Evolutionary conservation across 37 sponge, comb jelly and placozoan species (phyloP).

Genomic region (Agelas oroides): DNA sequence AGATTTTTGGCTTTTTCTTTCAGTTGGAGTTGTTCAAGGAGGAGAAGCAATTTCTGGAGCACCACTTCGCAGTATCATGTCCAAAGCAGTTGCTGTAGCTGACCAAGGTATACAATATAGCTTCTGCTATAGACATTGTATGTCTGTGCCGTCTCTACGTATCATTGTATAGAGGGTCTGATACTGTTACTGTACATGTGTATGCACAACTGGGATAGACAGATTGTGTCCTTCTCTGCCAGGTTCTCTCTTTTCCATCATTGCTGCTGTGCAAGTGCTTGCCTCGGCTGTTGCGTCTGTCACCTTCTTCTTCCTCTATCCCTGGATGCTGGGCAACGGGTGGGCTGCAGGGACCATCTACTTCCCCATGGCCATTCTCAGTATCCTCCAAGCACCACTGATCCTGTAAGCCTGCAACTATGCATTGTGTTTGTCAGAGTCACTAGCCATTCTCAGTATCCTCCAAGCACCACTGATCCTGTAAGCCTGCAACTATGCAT

Average conservation of each 20-base stretch:
- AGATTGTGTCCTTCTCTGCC: no score
- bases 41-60: neutral
- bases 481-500: no score
- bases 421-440: no score
- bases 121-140: no score
- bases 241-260: slow-evolving; percentile 9
- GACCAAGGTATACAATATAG: slow-evolving; percentile 11
- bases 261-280: neutral
- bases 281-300: neutral
- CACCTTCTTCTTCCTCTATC: slow-evolving; percentile 15
- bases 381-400: neutral
- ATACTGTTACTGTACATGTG: no score
- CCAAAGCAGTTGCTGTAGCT: slow-evolving; percentile 1
- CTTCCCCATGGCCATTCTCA: slow-evolving; percentile 6
- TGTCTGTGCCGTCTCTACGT: no score
- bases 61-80: slow-evolving; percentile 11
- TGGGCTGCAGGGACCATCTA: slow-evolving; percentile 1
- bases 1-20: neutral
- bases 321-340: neutral
- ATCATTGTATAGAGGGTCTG: no score
- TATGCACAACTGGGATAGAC: no score
- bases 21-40: slow-evolving; percentile 9
- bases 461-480: no score
- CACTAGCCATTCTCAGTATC: no score
- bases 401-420: neutral